Percentiles rank a stretch among this genome's conserved stretches.
phyloP scores from a whole-genome alignment of 2,888 invertebrate genomes.

The Andrena dorsata region DNA sequence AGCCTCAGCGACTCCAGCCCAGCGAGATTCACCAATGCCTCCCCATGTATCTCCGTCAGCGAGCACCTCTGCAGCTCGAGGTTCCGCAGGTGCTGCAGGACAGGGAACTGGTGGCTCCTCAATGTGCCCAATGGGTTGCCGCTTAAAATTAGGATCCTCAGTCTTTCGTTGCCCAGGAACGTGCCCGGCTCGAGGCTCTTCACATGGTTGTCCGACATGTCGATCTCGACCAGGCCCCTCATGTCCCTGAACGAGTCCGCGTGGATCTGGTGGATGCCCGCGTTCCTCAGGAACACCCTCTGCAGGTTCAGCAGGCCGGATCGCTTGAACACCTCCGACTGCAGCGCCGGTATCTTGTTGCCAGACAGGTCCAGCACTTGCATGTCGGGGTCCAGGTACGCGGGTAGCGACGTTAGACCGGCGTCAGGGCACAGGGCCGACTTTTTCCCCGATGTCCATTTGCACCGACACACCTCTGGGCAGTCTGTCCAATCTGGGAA shows the following conservation, averaged over 20 bases:
- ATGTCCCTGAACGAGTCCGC: constrained; percentile 94
- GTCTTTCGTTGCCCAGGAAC: constrained; percentile 93
- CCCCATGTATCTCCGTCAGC: constrained; percentile 90
- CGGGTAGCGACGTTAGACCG: constrained; percentile 92
- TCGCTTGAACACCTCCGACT: constrained; percentile 92
- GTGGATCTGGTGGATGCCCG: constrained; percentile 91
- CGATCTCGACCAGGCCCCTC: constrained; percentile 94
- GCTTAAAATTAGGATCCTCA: constrained; percentile 91
- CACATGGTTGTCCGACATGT: constrained; percentile 93
- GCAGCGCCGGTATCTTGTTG: constrained; percentile 91
- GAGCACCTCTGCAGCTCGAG: constrained; percentile 93
- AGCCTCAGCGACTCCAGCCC: constrained; percentile 92
- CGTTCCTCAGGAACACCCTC: constrained; percentile 91
- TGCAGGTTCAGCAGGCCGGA: constrained; percentile 94
- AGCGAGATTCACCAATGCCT: constrained; percentile 91
- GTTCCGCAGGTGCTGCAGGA: constrained; percentile 92
- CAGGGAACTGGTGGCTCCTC: constrained; percentile 92
- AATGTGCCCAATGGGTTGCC: constrained; percentile 93
- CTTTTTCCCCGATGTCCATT: constrained; percentile 96
- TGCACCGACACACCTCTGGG: constrained; percentile 94
- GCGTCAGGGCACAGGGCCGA: constrained; percentile 94
- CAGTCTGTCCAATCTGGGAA: constrained; percentile 95
- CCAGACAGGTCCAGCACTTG: constrained; percentile 95
- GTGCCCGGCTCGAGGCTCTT: constrained; percentile 91
- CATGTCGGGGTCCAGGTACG: constrained; percentile 90